Conservation (phyloP, 2,888 invertebrate genomes). For the Girardia tigrina region DNA sequence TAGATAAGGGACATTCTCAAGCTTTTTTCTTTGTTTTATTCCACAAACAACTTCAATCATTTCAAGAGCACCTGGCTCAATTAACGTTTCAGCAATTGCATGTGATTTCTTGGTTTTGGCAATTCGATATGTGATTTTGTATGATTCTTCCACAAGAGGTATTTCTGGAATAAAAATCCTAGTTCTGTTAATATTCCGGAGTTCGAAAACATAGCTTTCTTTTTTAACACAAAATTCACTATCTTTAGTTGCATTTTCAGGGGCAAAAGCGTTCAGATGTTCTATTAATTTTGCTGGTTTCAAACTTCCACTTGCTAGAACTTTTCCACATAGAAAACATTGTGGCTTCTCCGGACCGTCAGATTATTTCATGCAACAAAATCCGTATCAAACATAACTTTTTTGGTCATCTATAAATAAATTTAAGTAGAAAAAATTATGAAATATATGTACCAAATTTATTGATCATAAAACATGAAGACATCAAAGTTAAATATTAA, state of each 20-base stretch:
- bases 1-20: neutral
- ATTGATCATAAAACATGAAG: too few species aligned
- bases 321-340: conserved; percentile 8
- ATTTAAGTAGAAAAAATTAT: too few species aligned
- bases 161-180: neutral
- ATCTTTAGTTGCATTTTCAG: conserved; percentile 3
- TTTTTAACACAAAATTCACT: neutral
- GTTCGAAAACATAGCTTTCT: neutral
- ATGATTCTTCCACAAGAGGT: conserved; percentile 9
- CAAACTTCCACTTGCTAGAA: neutral
- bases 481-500: too few species aligned
- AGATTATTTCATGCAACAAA: neutral
- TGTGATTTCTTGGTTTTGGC: neutral
- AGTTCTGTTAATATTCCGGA: neutral
- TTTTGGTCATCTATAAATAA: too few species aligned
- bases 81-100: neutral
- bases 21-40: neutral
- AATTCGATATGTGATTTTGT: neutral
- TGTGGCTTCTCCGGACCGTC: neutral
- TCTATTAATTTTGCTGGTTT: conserved; percentile 18
- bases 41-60: conserved; percentile 13
- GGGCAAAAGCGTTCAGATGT: neutral
- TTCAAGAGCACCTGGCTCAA: neutral
- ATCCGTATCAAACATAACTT: too few species aligned
- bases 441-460: too few species aligned